phyloP scores from a whole-genome alignment of 2,113 vertebrate species.

The Laterallus jamaicensis region DNA sequence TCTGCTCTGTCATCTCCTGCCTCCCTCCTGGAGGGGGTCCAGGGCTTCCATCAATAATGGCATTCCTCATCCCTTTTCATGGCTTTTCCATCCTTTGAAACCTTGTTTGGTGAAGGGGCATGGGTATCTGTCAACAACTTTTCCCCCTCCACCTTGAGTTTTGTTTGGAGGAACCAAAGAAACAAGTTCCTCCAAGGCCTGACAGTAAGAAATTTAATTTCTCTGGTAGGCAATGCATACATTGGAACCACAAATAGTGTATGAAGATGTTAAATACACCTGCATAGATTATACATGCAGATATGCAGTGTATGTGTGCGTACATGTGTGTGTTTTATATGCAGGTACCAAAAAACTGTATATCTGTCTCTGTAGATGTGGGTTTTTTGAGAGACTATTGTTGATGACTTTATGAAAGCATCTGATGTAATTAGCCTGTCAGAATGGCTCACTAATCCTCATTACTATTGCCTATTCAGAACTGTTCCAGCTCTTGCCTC shows the following conservation, averaged over 20 bases:
- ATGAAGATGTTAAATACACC: not conserved
- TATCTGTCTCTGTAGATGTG: fast-evolving
- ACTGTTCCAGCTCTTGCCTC: not conserved
- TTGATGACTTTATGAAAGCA: not conserved
- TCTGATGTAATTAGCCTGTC: not conserved
- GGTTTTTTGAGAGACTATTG: not conserved
- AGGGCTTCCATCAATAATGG: not conserved
- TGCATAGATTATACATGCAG: not conserved
- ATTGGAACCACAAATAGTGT: not conserved
- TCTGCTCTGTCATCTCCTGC: not conserved
- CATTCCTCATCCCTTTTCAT: not conserved
- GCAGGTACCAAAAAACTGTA: not conserved
- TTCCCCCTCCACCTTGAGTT: not conserved
- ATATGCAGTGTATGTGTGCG: not conserved
- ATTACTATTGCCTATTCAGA: not conserved
- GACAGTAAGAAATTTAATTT: not conserved
- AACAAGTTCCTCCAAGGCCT: not conserved
- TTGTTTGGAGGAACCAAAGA: not conserved
- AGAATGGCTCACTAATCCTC: not conserved
- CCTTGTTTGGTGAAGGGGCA: not conserved
- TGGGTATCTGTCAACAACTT: not conserved
- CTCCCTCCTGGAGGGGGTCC: not conserved
- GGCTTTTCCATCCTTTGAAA: not conserved
- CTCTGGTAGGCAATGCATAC: not conserved
- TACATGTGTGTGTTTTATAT: not conserved